phyloP scores from a whole-genome alignment of 1,140 invertebrate species.

The Patella vulgata region DNA sequence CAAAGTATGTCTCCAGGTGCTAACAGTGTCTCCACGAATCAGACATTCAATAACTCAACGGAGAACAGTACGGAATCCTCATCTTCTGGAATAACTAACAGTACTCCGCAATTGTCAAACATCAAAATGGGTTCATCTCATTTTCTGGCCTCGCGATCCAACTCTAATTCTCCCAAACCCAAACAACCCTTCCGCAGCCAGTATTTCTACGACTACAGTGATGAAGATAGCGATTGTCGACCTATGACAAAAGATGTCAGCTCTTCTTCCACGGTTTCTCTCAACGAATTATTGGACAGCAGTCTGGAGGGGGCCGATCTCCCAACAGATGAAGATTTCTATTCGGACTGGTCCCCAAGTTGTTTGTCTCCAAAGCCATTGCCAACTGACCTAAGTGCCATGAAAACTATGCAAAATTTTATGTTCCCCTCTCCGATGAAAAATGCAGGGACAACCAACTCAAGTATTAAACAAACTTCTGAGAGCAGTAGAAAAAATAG shows the following conservation, averaged over 20 bases:
- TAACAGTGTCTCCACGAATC: not conserved
- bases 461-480: no score
- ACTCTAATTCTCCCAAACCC: slow-evolving; percentile 5
- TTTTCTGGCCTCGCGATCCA: not conserved
- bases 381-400: no score
- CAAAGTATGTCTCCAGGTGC: no score
- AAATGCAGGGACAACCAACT: no score
- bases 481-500: no score
- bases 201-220: slow-evolving; percentile 61
- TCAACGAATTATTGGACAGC: slow-evolving; percentile 55
- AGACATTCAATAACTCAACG: not conserved
- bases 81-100: slow-evolving; percentile 1
- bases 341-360: slow-evolving; percentile 45
- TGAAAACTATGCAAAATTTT: no score
- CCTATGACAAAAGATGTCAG: slow-evolving; percentile 48
- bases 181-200: slow-evolving; percentile 33
- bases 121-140: not conserved
- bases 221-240: slow-evolving; percentile 58
- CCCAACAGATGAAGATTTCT: slow-evolving; percentile 51
- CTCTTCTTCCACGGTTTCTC: slow-evolving; percentile 50
- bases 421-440: no score
- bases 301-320: slow-evolving; percentile 48
- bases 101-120: slow-evolving; percentile 7
- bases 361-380: slow-evolving; percentile 21
- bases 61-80: not conserved